Conservation (phyloP, 2,888 invertebrate genomes). For the Drosophila algonquin region DNA sequence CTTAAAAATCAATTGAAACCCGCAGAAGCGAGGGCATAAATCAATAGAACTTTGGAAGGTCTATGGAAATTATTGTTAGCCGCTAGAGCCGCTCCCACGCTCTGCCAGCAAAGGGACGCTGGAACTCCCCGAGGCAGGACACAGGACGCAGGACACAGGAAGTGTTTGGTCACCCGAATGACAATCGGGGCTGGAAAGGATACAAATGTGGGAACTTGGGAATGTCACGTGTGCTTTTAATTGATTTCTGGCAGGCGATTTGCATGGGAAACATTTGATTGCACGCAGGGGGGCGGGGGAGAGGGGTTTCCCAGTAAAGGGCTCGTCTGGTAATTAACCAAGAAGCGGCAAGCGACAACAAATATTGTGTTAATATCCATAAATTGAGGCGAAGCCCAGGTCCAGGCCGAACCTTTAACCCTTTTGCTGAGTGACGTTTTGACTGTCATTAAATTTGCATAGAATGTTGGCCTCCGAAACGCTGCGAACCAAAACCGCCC, state of each 20-base stretch:
- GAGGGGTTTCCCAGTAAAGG: conserved; percentile 51
- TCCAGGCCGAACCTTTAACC: conserved; percentile 57
- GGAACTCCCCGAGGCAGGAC: too few relatives aligned
- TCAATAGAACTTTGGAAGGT: conserved; percentile 59
- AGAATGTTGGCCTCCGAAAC: conserved; percentile 49
- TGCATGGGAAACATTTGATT: conserved; percentile 61
- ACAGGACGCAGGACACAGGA: conserved; percentile 60
- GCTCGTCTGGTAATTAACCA: conserved; percentile 45
- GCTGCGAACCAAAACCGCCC: conserved; percentile 61
- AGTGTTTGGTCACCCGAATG: conserved; percentile 46
- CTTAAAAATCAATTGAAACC: conserved; percentile 68
- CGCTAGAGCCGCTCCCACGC: conserved; percentile 58
- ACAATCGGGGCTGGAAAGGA: conserved; percentile 30
- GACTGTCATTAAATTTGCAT: conserved; percentile 59
- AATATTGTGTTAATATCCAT: conserved; percentile 73
- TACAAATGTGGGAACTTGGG: conserved; percentile 58
- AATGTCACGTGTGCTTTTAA: conserved; percentile 69
- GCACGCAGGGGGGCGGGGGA: not conserved
- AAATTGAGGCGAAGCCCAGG: conserved; percentile 45
- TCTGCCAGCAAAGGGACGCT: conserved; percentile 47
- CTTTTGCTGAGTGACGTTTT: conserved; percentile 37
- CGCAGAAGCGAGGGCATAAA: conserved; percentile 63
- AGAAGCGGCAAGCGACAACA: conserved; percentile 49
- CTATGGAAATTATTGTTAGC: conserved; percentile 27
- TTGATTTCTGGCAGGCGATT: conserved; percentile 68